A percentile compares a stretch with the other conserved stretches of the same genome.
phyloP scores from a whole-genome alignment of 2,113 vertebrate species.

The Alces alces region DNA sequence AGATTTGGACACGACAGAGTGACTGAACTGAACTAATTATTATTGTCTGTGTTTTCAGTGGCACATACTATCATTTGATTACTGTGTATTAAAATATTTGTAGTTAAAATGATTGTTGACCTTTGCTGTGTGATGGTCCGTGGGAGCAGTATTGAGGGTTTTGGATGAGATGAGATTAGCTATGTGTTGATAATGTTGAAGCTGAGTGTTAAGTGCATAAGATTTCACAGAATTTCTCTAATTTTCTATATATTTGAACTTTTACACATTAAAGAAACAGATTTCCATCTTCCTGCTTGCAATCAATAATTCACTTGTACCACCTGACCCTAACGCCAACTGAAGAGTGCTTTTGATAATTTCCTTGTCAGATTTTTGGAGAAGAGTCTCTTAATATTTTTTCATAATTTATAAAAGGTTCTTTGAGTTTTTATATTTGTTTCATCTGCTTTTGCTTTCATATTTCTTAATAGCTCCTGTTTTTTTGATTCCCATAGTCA shows the following conservation, averaged over 20 bases:
- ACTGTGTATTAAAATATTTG: not conserved
- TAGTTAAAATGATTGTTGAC: not conserved
- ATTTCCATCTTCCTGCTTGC: not conserved
- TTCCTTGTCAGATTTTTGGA: not conserved
- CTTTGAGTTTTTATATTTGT: not conserved
- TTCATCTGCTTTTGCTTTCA: constrained; percentile 18
- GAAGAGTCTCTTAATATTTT: not conserved
- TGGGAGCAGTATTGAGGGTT: not conserved
- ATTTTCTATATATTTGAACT: not conserved
- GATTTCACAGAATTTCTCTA: not conserved
- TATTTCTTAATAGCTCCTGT: not conserved
- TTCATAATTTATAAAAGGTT: constrained; percentile 30
- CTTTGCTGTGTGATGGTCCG: not conserved
- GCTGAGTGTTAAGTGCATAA: not conserved
- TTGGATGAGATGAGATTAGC: not conserved
- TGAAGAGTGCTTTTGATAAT: not conserved
- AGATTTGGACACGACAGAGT: not conserved
- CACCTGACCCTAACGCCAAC: not conserved
- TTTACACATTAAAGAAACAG: not conserved
- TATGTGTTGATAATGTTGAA: not conserved
- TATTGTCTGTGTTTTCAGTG: not conserved
- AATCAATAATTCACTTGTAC: not conserved
- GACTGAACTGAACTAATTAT: not conserved
- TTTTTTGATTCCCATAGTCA: not conserved
- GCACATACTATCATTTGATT: not conserved